Evolutionary conservation across 1,140 invertebrate genomes (phyloP), one percentile per base, ranked within the genome.

Genomic region (Nasonia longicornis): DNA sequence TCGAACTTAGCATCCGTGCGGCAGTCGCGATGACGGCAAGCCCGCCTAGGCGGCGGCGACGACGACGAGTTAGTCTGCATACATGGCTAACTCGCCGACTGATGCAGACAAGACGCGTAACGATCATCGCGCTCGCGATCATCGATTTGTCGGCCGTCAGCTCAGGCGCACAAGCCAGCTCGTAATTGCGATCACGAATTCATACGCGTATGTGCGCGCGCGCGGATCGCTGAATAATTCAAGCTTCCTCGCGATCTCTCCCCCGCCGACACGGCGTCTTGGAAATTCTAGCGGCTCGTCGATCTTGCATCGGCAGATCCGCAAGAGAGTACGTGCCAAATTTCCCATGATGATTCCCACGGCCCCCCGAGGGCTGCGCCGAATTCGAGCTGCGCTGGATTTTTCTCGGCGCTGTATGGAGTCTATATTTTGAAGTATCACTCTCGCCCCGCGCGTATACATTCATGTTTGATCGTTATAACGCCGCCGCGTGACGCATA

Each of bases 111-210:
- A 42, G 38, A 11, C 38, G 72, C 42, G 20, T 42, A 22, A 26
- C 58, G 73, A 31, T 35, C 11, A 75, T 75, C 42, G 26, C 26
- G 1, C 26, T 26, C 12, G 48, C 22, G 72, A 14, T 67, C 69
- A 69, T 77, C 76, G 76, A 77, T 77, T 77, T 77, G 76, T 77
- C 74, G 58, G 31, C 22, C 22, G 76, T 66, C 45, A 31, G 38
- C 31, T 35, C 20, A 26, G 0, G 42, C 10, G 72, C 72, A 72
- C 72, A 74, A 74, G 72, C 26, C 85, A 8, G 7, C 83, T 77
- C 79, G 84, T 85, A 85, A 86, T 85, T 86, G 84, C 82, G 85
- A 85, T 86, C 84, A 85, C 81, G 75, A 82, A 80, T 78, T 82
- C 84, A 75, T 77, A 82, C 81, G 76, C 72, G 77, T 79, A 35